Evolutionary conservation across 2,888 invertebrate genomes (phyloP), one percentile per base, ranked within the genome.

Genomic region (Rotaria sp.): DNA sequence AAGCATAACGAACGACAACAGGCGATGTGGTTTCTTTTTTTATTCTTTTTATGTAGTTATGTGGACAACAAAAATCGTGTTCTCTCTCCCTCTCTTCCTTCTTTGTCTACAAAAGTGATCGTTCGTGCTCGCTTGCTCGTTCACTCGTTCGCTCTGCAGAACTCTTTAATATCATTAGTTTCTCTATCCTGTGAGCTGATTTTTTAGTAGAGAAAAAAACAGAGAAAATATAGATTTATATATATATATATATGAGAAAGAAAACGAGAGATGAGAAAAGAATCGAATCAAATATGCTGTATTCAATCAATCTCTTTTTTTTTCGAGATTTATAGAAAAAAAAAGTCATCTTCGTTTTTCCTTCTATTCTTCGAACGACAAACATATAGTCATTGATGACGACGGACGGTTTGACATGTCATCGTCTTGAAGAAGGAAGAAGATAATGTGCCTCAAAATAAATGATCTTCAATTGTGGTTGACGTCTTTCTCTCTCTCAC

Each of bases 151-250:
- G 41, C 41, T 80, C 80, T 80, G 45, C 35, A 21, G 80, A 80
- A 80, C 80, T 80, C 41, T 80, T 80, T 80, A 80, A 80, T 80
- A 45, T 80, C 80, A 80, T 80, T 80, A 80, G 45, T 80, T 41
- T 80, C 80, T 80, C 80, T 80, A 67, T 67, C 35, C 67, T 67
- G 21, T 67, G 11, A 67, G 30, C 67, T 21, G 67, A 67, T 67
- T 67, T 67, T 67, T 67, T 4, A 35, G 35, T 21, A 21, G 21
- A 35, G 21, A 21, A 67, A 67, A 67, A 67, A 67, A 52, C 4
- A 38, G 67, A 67, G 35, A 67, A 67, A 67, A 67, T 67, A 35
- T 67, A 67, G 50, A 50, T 57, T 8, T 57, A 26, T 57, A 24
- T 67, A n/a, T 35, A 35, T 35, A 18, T 21, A 30, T 13, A 35